Evolutionary conservation across 2,888 invertebrate genomes (phyloP), one percentile per base, ranked within the genome.

Genomic region (Drepanosiphum platanoidis): DNA sequence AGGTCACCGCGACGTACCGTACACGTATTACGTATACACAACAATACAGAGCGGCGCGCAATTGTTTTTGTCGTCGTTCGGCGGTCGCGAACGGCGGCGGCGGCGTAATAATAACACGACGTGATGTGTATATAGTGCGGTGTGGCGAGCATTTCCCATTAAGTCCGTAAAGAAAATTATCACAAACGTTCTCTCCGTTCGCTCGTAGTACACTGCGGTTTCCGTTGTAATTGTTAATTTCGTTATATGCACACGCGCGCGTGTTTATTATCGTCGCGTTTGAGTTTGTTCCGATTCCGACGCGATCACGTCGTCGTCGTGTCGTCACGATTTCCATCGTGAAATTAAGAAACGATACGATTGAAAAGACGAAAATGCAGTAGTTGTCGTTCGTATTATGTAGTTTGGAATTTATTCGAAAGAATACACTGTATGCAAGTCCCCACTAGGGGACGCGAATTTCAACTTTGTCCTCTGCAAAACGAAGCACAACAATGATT

Each of bases 211-310:
- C 58, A n/a, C 58, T 58, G 58, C n/a, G 58, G 46, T 46, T 46
- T 58, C n/a, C n/a, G 58, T 58, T n/a, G 58, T 58, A n/a, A 58
- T 58, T n/a, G n/a, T 58, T 58, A 58, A n/a, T n/a, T n/a, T n/a
- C n/a, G n/a, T 58, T 8, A n/a, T 22, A n/a, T 58, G 22, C 15
- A 22, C 22, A 7, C 22, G 8, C n/a, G n/a, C 0, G 18, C 3
- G 15, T 32, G n/a, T 66, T 18, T 18, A n/a, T n/a, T n/a, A n/a
- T n/a, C n/a, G n/a, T n/a, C 3, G 15, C 66, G n/a, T 66, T 18
- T 18, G 18, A 46, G 18, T 18, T 15, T 46, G 18, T 46, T 46
- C 18, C 46, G 18, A 18, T 46, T 42, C 13, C 42, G 13, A 13
- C 42, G 2, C 46, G 46, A 42, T 42, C 42, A 15, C 46, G 46